A percentile compares a stretch with the other conserved stretches of the same genome.
Conservation (phyloP, 2,113 vertebrate species). For the Ardeotis arabs region DNA sequence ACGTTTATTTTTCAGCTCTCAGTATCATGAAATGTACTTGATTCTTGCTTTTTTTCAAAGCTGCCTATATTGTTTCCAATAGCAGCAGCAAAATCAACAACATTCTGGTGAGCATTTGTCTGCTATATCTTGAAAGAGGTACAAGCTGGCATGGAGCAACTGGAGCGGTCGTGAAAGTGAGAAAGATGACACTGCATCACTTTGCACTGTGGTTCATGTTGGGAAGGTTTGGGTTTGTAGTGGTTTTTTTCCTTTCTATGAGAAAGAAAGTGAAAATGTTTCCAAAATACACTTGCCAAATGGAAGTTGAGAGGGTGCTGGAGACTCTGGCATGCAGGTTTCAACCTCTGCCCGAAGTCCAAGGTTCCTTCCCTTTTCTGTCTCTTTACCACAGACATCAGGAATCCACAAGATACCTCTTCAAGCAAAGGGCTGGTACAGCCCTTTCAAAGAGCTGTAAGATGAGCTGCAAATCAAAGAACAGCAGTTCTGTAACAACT, state of each 20-base stretch:
- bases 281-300: neutral
- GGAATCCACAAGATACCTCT: neutral
- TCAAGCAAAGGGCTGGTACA: neutral
- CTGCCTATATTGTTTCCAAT: neutral
- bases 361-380: neutral
- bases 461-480: neutral
- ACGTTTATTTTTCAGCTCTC: neutral
- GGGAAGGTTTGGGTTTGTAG: neutral
- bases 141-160: neutral
- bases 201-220: neutral
- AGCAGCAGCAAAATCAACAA: neutral
- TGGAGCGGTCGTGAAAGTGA: neutral
- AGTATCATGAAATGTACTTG: neutral
- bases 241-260: neutral
- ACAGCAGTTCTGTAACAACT: neutral
- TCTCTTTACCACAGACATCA: neutral
- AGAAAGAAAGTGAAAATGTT: neutral
- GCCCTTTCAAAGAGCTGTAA: neutral
- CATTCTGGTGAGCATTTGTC: neutral
- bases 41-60: slow-evolving; percentile 20
- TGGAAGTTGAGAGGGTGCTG: neutral
- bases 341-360: neutral
- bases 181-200: slow-evolving; percentile 47
- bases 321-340: neutral
- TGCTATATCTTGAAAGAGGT: neutral